Conservation (phyloP, 2,113 vertebrate genomes). For the Antechinus flavipes region DNA sequence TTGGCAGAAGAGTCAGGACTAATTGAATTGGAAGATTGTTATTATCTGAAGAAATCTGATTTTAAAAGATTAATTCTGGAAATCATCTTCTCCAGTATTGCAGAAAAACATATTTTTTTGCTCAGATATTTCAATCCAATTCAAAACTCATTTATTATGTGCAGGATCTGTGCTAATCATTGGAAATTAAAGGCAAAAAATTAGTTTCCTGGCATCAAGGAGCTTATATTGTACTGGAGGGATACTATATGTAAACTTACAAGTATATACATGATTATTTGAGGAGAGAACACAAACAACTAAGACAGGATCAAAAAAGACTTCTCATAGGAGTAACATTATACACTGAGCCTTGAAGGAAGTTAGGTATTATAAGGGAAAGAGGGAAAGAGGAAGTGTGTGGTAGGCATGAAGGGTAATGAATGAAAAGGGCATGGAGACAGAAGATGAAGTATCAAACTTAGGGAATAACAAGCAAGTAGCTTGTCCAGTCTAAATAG, state of each 20-base stretch:
- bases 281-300: background rate
- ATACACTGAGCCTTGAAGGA: background rate
- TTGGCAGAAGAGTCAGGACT: background rate
- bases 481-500: background rate
- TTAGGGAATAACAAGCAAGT: background rate
- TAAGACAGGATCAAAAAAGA: background rate
- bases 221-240: background rate
- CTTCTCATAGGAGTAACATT: background rate
- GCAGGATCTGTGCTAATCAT: background rate
- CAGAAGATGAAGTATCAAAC: background rate
- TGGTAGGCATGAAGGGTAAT: background rate
- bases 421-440: background rate
- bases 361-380: background rate
- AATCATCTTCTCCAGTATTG: background rate
- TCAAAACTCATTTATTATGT: background rate
- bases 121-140: background rate
- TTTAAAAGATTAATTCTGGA: background rate
- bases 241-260: background rate
- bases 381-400: background rate
- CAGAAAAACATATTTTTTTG: background rate
- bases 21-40: background rate
- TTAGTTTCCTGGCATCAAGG: background rate
- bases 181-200: background rate
- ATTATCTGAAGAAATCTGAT: background rate
- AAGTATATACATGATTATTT: background rate